Evolutionary conservation across 2,797 vertebrate species (phyloP).

Genomic region (Epinephelus malabaricus): DNA sequence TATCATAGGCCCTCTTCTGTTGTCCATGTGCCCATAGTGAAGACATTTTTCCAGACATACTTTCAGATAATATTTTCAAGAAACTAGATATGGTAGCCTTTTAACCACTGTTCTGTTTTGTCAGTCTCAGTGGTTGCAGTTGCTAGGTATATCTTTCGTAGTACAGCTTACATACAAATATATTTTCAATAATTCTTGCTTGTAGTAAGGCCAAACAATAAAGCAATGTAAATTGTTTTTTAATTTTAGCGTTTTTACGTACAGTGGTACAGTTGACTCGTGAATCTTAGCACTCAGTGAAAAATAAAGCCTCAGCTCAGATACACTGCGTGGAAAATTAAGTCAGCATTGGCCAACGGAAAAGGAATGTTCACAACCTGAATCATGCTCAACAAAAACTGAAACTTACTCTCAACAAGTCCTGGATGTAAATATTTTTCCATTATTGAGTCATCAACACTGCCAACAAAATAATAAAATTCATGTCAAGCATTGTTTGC

Average conservation of each 20-base stretch:
- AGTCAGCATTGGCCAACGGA: no score
- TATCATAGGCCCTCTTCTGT: background rate
- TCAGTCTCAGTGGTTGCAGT: constrained; percentile 30
- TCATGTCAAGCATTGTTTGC: constrained; percentile 10
- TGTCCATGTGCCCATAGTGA: background rate
- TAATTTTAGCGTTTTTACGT: background rate
- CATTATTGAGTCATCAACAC: background rate
- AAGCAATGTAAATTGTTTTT: background rate
- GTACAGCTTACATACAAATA: background rate
- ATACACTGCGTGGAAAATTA: background rate
- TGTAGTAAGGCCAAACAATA: background rate
- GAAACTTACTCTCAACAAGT: background rate
- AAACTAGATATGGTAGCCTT: constrained; percentile 16
- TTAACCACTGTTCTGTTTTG: constrained; percentile 9
- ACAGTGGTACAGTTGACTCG: background rate
- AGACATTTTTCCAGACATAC: background rate
- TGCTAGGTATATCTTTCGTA: background rate
- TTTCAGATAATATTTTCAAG: constrained; percentile 12
- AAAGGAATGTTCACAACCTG: no score
- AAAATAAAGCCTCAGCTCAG: background rate
- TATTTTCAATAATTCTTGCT: background rate
- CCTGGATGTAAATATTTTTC: background rate
- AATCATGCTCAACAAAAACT: background rate
- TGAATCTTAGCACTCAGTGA: background rate
- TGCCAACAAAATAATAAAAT: background rate